Base-by-base conservation (phyloP, 2,797 vertebrate genomes). In the Momotus momota region DNA sequence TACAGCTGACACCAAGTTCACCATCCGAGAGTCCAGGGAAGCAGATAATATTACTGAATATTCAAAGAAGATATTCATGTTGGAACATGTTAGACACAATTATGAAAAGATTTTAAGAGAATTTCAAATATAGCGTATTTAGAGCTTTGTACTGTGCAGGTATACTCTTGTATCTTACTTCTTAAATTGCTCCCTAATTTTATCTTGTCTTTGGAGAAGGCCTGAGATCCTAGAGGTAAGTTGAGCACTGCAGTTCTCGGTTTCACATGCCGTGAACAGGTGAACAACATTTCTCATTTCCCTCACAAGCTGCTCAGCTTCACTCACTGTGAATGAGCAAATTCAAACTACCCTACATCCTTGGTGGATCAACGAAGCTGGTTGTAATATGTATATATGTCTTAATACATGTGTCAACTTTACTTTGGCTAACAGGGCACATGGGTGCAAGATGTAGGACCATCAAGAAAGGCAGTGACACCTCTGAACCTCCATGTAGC, bases 281-380 rank as follows among this genome's bases (percentile, higher is more conserved):
- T 0, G 0, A 84, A 22, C 6, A 48, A 1, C 1, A 26, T 55
- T 77, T 74, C 3, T 13, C 26, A 7, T 71, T 60, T 60, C 33
- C 7, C 8, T 10, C 8, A 6, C 1, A 8, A 18, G 23, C 26
- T 3, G 1, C 40, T 48, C 52, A 20, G 10, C 21, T 81, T 67
- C 3, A 0, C 17, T 66, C 0, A 0, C 49, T 10, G 14, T 23
- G 26, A 57, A 29, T 27, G 8, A 41, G 11, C 7, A 75, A 81
- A 89, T 79, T 16, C 23, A 21, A 75, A 43, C 10, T 23, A 4
- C 14, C 11, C 7, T 40, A 2, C 11, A 18, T 35, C 22, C 29
- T 40, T 17, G 14, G 25, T 58, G 51, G 25, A n/a, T 54, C 58
- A 65, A 9, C 17, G 61, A 65, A 45, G 18, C 31, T 33, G 26